Evolutionary conservation across 2,113 vertebrate species (phyloP).

Genomic region (Microcebus murinus): DNA sequence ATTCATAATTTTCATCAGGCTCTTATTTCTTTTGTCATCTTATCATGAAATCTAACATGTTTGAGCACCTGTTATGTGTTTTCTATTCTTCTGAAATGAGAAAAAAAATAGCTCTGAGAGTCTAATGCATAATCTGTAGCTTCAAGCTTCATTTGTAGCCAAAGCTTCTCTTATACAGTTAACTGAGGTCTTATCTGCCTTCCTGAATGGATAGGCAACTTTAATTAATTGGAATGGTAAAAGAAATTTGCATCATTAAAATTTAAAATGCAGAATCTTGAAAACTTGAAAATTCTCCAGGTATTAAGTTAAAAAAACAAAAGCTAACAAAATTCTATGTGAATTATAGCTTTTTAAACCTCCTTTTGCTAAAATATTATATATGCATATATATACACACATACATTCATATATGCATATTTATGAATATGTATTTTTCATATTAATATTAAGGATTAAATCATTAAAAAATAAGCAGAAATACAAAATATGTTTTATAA

Average conservation of each 20-base stretch:
- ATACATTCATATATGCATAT: neutral
- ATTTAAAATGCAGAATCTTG: neutral
- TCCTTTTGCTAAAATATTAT: neutral
- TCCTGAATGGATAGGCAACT: neutral
- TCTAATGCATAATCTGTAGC: neutral
- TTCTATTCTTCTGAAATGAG: conserved; percentile 15
- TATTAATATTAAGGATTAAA: neutral
- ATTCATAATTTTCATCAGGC: neutral
- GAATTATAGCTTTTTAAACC: neutral
- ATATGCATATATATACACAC: neutral
- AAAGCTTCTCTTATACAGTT: neutral
- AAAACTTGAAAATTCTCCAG: neutral
- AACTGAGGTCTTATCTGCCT: neutral
- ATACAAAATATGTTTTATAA: neutral
- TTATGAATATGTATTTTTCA: neutral
- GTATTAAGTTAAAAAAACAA: neutral
- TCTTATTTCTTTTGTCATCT: neutral
- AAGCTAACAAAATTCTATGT: neutral
- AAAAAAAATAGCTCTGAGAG: neutral
- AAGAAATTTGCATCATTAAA: neutral
- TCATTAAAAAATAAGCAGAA: neutral
- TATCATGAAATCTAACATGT: neutral
- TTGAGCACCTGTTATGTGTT: neutral
- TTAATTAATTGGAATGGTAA: neutral
- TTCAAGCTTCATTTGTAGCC: neutral